Evolutionary conservation across 2,797 vertebrate genomes (phyloP).

Genomic region (Coracias cyanogaster): DNA sequence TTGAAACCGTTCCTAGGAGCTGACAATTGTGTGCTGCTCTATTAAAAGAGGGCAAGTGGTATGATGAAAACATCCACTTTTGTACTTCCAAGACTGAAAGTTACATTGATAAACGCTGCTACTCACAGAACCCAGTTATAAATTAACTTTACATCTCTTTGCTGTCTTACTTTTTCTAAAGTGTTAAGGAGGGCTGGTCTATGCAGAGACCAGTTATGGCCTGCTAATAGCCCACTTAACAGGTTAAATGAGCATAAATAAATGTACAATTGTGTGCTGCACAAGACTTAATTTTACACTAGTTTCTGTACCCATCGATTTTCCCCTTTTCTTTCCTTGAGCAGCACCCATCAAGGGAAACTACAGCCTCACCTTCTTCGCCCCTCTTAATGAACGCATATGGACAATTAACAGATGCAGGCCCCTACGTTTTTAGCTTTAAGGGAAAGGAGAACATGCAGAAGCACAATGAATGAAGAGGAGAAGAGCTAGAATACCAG

Average conservation of each 20-base stretch:
- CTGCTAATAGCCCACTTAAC: conserved; percentile 19
- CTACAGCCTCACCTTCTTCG: background rate
- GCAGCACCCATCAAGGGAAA: background rate
- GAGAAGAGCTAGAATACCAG: background rate
- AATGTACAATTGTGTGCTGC: background rate
- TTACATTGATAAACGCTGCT: background rate
- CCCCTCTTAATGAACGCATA: background rate
- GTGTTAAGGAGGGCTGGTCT: background rate
- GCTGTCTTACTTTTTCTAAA: background rate
- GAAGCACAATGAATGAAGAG: background rate
- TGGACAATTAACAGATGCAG: background rate
- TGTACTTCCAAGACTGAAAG: background rate
- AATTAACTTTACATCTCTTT: conserved; percentile 14
- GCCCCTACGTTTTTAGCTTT: background rate
- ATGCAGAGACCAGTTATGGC: background rate
- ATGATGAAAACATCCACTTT: background rate
- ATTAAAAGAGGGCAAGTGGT: background rate
- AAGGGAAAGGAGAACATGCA: background rate
- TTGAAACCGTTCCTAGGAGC: background rate
- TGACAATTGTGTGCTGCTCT: background rate
- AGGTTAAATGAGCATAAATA: conserved; percentile 29
- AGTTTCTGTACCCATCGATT: background rate
- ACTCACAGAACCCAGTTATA: background rate
- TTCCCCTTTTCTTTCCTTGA: background rate
- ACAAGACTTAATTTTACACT: conserved; percentile 1